These are phyloP conservation scores for Synergus gifuensis DNA, from an alignment of 2,888 invertebrate genomes.

Conservation along the genomic window DNA sequence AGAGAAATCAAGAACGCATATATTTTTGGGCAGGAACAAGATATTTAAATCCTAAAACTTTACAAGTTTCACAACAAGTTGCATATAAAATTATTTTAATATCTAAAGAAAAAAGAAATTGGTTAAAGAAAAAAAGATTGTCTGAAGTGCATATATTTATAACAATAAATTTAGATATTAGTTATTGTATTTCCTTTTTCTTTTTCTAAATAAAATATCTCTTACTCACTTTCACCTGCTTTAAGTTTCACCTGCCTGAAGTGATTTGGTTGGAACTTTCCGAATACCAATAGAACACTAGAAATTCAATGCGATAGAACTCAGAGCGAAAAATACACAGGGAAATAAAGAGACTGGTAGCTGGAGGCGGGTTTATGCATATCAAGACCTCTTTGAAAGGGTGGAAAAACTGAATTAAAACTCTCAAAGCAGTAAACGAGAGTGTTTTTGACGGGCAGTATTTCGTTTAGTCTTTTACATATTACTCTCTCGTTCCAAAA, in stretches of 20 bases:
- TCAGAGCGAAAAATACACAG: constrained; percentile 12
- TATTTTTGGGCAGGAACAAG: too few relatives aligned
- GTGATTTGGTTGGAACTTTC: background rate
- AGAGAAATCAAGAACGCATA: background rate
- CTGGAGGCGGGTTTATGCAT: constrained; percentile 20
- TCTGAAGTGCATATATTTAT: too few relatives aligned
- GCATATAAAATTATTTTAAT: too few relatives aligned
- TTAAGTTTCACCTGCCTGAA: background rate
- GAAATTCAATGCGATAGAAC: background rate
- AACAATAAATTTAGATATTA: too few relatives aligned
- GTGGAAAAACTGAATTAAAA: constrained; percentile 1
- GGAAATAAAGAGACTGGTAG: background rate
- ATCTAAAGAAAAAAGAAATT: too few relatives aligned
- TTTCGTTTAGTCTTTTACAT: background rate
- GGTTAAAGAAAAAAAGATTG: too few relatives aligned
- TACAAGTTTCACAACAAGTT: too few relatives aligned
- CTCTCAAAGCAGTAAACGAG: background rate
- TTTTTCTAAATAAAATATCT: background rate
- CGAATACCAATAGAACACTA: background rate
- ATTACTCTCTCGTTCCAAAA: background rate
- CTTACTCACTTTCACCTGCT: background rate
- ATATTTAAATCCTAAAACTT: too few relatives aligned
- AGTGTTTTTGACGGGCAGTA: background rate
- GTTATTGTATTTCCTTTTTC: background rate
- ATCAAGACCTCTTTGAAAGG: background rate